phyloP scores from a whole-genome alignment of 2,888 invertebrate genomes.

The Desoria tigrina region DNA sequence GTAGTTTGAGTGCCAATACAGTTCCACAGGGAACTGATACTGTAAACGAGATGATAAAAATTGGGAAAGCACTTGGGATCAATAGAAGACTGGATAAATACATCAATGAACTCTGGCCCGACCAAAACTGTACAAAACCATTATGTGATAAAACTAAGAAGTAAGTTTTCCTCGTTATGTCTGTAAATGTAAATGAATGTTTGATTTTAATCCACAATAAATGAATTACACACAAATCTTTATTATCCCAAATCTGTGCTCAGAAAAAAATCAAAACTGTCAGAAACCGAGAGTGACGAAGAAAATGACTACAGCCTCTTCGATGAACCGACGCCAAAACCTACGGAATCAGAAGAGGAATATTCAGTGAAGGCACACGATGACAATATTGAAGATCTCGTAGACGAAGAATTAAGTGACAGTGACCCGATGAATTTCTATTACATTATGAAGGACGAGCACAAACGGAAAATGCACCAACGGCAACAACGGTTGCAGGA shows the following conservation, averaged over 20 bases:
- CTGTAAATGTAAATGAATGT: too few species aligned
- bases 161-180: too few species aligned
- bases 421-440: background rate
- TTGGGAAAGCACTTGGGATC: background rate
- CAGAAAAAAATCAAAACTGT: too few species aligned
- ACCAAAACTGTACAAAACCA: background rate
- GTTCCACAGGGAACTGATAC: background rate
- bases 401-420: background rate
- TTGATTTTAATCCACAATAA: too few species aligned
- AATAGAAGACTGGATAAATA: background rate
- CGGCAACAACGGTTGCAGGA: background rate
- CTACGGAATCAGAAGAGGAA: too few species aligned
- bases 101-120: conserved; percentile 1
- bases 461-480: background rate
- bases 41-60: background rate
- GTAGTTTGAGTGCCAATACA: too few species aligned
- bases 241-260: too few species aligned
- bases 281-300: background rate
- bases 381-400: background rate
- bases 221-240: too few species aligned
- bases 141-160: background rate
- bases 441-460: conserved; percentile 4
- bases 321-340: too few species aligned
- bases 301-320: background rate
- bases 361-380: background rate